These are phyloP conservation scores for Catamblyrhynchus diadema DNA, from an alignment of 2,797 vertebrate genomes.

Conservation along the genomic window DNA sequence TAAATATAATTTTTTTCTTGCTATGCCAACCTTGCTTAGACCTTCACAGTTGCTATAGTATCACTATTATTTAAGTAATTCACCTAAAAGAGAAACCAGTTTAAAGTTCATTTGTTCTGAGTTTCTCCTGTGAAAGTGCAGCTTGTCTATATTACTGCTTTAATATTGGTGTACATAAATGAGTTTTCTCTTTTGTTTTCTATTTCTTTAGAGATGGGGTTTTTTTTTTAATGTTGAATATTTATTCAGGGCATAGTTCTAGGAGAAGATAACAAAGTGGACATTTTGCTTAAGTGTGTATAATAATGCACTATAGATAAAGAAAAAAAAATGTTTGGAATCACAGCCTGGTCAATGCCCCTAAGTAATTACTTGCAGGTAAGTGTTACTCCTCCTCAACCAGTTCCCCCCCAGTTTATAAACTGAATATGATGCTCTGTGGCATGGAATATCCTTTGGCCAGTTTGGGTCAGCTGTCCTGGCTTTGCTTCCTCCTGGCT, in stretches of 20 bases:
- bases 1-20: neutral
- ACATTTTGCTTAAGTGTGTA: neutral
- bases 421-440: neutral
- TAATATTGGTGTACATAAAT: neutral
- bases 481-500: neutral
- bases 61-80: neutral
- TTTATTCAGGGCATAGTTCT: neutral
- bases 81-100: neutral
- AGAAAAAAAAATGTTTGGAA: neutral
- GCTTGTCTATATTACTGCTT: neutral
- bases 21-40: neutral
- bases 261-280: neutral
- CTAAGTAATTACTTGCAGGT: neutral
- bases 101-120: neutral
- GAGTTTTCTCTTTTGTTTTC: neutral
- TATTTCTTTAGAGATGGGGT: neutral
- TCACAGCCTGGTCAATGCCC: neutral
- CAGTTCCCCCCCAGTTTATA: neutral
- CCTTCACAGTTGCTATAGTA: neutral
- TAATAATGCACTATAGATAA: neutral
- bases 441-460: neutral
- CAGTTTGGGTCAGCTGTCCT: neutral
- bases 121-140: neutral
- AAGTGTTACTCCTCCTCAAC: neutral
- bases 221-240: neutral